Conservation (phyloP, 2,888 invertebrate species). For the Arge pagana region DNA sequence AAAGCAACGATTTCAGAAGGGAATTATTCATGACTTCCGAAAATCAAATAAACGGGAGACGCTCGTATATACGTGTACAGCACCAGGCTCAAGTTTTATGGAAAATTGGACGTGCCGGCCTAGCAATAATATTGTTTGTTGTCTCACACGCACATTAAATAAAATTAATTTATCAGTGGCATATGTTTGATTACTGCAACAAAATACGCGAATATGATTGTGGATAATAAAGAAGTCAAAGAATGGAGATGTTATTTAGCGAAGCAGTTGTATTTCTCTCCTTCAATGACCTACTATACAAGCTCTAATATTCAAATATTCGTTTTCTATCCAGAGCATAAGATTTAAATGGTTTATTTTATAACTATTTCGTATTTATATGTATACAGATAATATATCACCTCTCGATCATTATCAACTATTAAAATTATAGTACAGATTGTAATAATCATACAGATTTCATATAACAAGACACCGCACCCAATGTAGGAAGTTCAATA, state of each 20-base stretch:
- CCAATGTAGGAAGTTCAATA: slow-evolving; percentile 7
- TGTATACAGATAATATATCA: slow-evolving; percentile 48
- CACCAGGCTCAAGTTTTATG: too few relatives aligned
- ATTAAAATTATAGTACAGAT: slow-evolving; percentile 56
- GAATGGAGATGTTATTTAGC: slow-evolving; percentile 33
- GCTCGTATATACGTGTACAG: too few relatives aligned
- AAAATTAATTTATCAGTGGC: slow-evolving; percentile 3
- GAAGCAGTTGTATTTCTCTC: slow-evolving; percentile 35
- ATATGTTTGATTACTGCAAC: background rate
- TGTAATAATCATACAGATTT: slow-evolving; percentile 38
- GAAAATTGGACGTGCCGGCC: too few relatives aligned
- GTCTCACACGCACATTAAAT: background rate
- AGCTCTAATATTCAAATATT: slow-evolving; percentile 38
- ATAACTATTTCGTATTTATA: slow-evolving; percentile 50
- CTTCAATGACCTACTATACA: slow-evolving; percentile 37
- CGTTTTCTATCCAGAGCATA: slow-evolving; percentile 21
- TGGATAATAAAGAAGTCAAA: too few relatives aligned
- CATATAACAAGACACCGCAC: slow-evolving; percentile 36
- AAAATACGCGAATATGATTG: too few relatives aligned
- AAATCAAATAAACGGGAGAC: too few relatives aligned
- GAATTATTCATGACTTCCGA: too few relatives aligned
- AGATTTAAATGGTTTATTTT: slow-evolving; percentile 30
- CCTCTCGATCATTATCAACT: slow-evolving; percentile 45
- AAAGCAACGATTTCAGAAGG: too few relatives aligned
- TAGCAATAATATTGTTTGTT: too few relatives aligned